phyloP scores from a whole-genome alignment of 2,888 invertebrate genomes.

The Podabrus alpinus region DNA sequence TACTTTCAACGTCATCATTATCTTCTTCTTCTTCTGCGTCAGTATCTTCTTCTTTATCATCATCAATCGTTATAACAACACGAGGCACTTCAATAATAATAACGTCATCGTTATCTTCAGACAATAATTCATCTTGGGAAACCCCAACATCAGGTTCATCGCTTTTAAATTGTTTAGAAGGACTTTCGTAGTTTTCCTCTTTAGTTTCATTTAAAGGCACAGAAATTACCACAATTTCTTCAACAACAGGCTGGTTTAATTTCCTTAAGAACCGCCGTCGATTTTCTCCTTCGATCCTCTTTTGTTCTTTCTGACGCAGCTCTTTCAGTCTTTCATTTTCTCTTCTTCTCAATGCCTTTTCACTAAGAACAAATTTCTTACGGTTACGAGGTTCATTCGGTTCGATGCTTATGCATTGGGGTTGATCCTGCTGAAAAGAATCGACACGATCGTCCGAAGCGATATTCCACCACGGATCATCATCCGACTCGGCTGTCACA shows the following conservation, averaged over 20 bases:
- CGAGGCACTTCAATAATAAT: conserved; percentile 33
- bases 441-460: too few species aligned
- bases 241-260: background rate
- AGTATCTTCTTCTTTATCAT: conserved; percentile 2
- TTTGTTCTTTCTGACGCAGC: background rate
- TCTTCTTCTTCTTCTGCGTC: too few species aligned
- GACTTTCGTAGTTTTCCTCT: background rate
- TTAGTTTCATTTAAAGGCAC: background rate
- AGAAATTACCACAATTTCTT: background rate
- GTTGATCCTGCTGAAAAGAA: background rate
- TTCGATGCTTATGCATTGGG: background rate
- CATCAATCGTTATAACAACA: background rate
- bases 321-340: background rate
- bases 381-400: background rate
- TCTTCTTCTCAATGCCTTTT: background rate
- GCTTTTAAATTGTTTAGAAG: background rate
- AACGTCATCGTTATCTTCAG: conserved; percentile 32
- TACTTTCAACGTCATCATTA: background rate
- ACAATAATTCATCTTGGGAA: background rate
- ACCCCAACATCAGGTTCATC: background rate
- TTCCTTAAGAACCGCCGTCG: background rate
- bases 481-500: conserved; percentile 4
- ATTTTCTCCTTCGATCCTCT: background rate
- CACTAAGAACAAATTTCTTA: too few species aligned
- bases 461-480: too few species aligned